Percentiles rank a stretch among this genome's conserved stretches.
These are phyloP conservation scores for Hycleus phaleratus DNA, from an alignment of 1,140 invertebrate species.

Conservation along the genomic window DNA sequence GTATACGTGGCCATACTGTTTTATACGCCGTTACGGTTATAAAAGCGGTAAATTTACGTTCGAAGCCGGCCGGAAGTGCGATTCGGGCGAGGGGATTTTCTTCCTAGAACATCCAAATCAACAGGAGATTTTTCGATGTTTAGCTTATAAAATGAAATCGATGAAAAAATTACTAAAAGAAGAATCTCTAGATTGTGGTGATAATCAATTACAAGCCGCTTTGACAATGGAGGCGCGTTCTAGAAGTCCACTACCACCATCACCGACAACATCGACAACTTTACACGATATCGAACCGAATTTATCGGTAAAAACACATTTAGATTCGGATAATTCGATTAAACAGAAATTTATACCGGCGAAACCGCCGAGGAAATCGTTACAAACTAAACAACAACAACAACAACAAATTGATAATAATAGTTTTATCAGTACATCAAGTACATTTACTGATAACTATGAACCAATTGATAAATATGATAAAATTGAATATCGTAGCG, in stretches of 20 bases:
- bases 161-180: slow-evolving; percentile 72
- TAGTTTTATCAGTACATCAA: slow-evolving; percentile 30
- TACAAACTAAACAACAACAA: slow-evolving; percentile 18
- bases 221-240: slow-evolving; percentile 67
- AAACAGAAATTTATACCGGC: slow-evolving; percentile 51
- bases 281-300: slow-evolving; percentile 43
- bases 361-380: slow-evolving; percentile 57
- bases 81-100: slow-evolving; percentile 78
- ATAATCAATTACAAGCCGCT: slow-evolving; percentile 65
- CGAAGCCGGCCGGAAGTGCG: slow-evolving; percentile 83
- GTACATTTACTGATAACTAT: slow-evolving; percentile 41
- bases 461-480: slow-evolving; percentile 53
- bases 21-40: slow-evolving; percentile 76
- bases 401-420: slow-evolving; percentile 29
- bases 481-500: slow-evolving; percentile 57
- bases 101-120: slow-evolving; percentile 69
- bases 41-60: slow-evolving; percentile 77
- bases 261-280: slow-evolving; percentile 48
- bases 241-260: slow-evolving; percentile 63
- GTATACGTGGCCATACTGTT: slow-evolving; percentile 81
- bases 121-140: slow-evolving; percentile 67
- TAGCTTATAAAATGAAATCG: slow-evolving; percentile 72
- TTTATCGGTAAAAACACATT: background rate
- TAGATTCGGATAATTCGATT: background rate
- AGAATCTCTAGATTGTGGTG: slow-evolving; percentile 62